Evolutionary conservation across 1,140 invertebrate genomes (phyloP), one percentile per base, ranked within the genome.

Genomic region (Dolichoris vasculosae): DNA sequence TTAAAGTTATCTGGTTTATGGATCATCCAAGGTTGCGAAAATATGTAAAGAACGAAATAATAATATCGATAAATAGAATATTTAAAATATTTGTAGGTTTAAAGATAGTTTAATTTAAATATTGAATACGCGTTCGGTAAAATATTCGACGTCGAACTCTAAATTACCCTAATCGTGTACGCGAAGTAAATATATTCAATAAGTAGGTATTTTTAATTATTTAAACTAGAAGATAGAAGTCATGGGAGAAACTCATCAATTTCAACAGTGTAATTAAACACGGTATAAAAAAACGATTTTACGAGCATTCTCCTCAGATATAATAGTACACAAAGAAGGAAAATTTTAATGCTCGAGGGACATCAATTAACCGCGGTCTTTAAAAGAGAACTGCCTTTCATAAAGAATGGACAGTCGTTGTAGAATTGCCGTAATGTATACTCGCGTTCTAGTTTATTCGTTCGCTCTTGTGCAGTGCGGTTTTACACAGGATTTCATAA

Each of bases 351-450:
- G 43, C 38, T 75, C 55, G 59, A 77, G 83, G 55, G 75, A 84
- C 59, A 86, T 88, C 84, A 82, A 88, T 87, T 88, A 87, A 84
- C 83, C 85, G 84, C 46, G 67, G 87, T 87, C 77, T 85, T 86
- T 88, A 88, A 88, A 88, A 88, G 84, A 85, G 83, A 86, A 88
- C 76, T 59, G 78, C 43, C n/a, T 82, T 84, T 87, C 38, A 79
- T 84, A 51, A 71, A 59, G 78, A 85, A 40, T 73, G 20, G 77
- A 84, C 69, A 81, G 71, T 82, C 82, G 80, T 85, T 75, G 63
- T 35, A 30, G 51, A 67, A 77, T 67, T 73, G 55, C 83, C 59
- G 76, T n/a, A n/a, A 84, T 87, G 75, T 85, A 59, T 75, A 84
- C 71, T 67, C 84, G 71, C 48, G 80, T 55, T 79, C 76, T 64